A percentile compares a stretch with the other conserved stretches of the same genome.
These are phyloP conservation scores for Hestina assimilis DNA, from an alignment of 1,140 invertebrate species.

Conservation along the genomic window DNA sequence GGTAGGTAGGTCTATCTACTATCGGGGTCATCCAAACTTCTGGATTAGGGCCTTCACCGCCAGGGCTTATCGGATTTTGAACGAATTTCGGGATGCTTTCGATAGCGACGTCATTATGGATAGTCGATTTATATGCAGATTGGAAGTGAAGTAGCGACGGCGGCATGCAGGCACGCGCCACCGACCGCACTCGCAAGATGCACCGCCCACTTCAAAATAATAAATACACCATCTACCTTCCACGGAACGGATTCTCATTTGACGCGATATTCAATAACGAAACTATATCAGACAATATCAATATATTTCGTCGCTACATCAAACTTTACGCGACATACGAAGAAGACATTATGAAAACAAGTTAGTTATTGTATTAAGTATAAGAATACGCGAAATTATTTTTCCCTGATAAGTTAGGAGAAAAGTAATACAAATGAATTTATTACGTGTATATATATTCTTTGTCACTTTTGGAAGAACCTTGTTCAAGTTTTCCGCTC, in stretches of 20 bases:
- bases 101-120: constrained; percentile 72
- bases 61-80: constrained; percentile 72
- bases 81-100: constrained; percentile 71
- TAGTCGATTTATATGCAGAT: constrained; percentile 78
- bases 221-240: constrained; percentile 19
- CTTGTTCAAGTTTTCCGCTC: constrained; percentile 66
- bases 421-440: constrained; percentile 5
- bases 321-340: constrained; percentile 1
- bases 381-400: neutral
- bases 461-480: constrained; percentile 54
- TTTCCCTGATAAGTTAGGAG: neutral
- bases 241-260: neutral
- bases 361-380: neutral
- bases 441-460: constrained; percentile 28
- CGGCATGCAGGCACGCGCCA: constrained; percentile 38
- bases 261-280: constrained; percentile 10
- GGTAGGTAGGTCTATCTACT: constrained; percentile 67
- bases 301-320: constrained; percentile 13
- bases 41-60: constrained; percentile 69
- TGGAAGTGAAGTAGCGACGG: constrained; percentile 52
- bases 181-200: constrained; percentile 38
- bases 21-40: constrained; percentile 72
- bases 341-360: neutral
- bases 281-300: constrained; percentile 5
- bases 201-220: constrained; percentile 28